Evolutionary conservation across 2,888 invertebrate genomes (phyloP), one percentile per base, ranked within the genome.

Genomic region (Eilema sororculum): DNA sequence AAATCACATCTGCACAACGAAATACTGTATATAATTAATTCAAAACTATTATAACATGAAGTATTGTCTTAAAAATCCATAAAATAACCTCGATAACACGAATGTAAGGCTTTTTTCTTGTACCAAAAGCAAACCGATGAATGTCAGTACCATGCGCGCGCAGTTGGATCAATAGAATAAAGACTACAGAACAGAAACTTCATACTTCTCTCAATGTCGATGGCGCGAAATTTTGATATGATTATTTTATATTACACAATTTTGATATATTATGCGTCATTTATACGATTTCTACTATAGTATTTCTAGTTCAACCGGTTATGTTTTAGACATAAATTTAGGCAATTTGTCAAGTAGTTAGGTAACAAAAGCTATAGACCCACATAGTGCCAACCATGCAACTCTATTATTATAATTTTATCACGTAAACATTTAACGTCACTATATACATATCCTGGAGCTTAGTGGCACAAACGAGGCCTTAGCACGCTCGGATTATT

Each of bases 81-180:
- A 72, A 81, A 83, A 84, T 90, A 91, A 91, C 89, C 89, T 89
- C 82, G 78, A 76, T 74, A 72, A 78, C 78, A 66, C 69, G 74
- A 73, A 86, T 86, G 78, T 73, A 78, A 79, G 84, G 85, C n/a
- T 81, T 89, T 91, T 90, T 89, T 90, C 89, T 86, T 84, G 75
- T 83, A 86, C 76, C 78, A 78, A 72, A 80, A 78, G 72, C 88
- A 90, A 88, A 86, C 75, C 78, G 78, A 77, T 72, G 87, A 90
- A 87, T 91, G 89, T 82, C 78, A 82, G 66, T 78, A 28, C 46
- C 52, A 60, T 93, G 94, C 94, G 94, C 94, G 94, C 94, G 94
- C 94, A 94, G 16, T 52, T 20, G 68, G 86, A 91, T 94, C 93
- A 86, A 93, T 94, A 88, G 60, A 46, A 33, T 58, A 67, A 59